Evolutionary conservation across 2,113 vertebrate genomes (phyloP).

Genomic region (Gopherus evgoodei): DNA sequence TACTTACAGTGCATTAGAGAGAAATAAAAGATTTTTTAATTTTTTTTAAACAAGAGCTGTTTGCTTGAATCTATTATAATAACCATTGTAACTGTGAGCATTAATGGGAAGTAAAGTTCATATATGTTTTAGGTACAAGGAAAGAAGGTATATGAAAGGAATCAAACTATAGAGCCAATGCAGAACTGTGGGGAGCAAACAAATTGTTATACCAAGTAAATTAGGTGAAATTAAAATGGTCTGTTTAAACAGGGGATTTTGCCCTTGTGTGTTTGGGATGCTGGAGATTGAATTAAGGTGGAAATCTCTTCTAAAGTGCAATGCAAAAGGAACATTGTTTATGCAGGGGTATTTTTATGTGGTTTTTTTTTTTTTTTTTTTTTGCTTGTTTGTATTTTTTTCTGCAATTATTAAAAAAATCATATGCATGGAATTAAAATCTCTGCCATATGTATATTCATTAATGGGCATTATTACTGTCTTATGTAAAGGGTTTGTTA

Average conservation of each 20-base stretch:
- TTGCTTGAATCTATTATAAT: conserved; percentile 54
- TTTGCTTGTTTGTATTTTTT: conserved; percentile 86
- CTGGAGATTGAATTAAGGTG: conserved; percentile 37
- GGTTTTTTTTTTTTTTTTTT: conserved; percentile 41
- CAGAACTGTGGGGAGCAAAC: conserved; percentile 49
- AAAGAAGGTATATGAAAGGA: conserved; percentile 39
- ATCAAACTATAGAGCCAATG: conserved; percentile 29
- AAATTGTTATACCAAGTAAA: background rate
- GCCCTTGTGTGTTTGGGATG: conserved; percentile 67
- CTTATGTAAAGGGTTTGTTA: conserved; percentile 87
- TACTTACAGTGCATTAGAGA: conserved; percentile 44
- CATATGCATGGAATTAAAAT: conserved; percentile 91
- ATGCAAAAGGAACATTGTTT: conserved; percentile 87
- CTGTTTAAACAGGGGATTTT: conserved; percentile 28
- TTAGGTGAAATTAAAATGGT: background rate
- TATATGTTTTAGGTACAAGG: conserved; percentile 59
- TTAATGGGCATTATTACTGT: conserved; percentile 94
- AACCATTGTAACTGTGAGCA: conserved; percentile 64
- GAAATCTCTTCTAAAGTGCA: conserved; percentile 79
- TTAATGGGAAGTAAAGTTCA: conserved; percentile 47
- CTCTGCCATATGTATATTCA: conserved; percentile 89
- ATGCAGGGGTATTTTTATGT: conserved; percentile 77
- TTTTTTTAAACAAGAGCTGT: conserved; percentile 57
- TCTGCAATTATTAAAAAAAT: conserved; percentile 79
- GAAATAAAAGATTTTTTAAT: background rate